Conservation (phyloP, 2,888 invertebrate species). For the Cataglyphis altisquamis region DNA sequence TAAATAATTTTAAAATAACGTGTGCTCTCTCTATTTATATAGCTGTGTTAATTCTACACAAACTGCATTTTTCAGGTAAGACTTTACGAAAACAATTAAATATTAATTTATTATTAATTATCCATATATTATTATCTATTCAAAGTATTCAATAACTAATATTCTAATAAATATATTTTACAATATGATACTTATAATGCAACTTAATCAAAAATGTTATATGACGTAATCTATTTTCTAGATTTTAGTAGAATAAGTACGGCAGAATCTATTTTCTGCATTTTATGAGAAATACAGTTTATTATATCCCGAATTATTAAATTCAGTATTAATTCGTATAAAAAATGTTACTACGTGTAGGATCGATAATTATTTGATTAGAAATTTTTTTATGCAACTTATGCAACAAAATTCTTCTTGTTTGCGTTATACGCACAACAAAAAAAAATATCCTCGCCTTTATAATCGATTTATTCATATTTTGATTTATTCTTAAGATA, state of each 20-base stretch:
- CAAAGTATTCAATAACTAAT: not conserved
- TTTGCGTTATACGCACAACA: not conserved
- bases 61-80: not conserved
- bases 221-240: not conserved
- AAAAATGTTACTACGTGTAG: not conserved
- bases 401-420: not conserved
- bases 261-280: not conserved
- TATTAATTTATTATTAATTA: not conserved
- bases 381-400: not conserved
- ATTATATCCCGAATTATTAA: not conserved
- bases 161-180: not conserved
- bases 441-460: not conserved
- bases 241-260: not conserved
- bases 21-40: not conserved
- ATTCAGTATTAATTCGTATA: not conserved
- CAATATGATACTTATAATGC: not conserved
- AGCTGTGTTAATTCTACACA: not conserved
- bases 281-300: not conserved
- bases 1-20: conserved; percentile 9
- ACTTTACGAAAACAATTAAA: not conserved
- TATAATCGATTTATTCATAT: not conserved
- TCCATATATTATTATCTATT: not conserved
- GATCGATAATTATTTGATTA: not conserved
- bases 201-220: not conserved
- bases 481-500: not conserved